A percentile compares a stretch with the other conserved stretches of the same genome.
Evolutionary conservation across 2,888 invertebrate species (phyloP).

Genomic region (Linyphia triangularis): DNA sequence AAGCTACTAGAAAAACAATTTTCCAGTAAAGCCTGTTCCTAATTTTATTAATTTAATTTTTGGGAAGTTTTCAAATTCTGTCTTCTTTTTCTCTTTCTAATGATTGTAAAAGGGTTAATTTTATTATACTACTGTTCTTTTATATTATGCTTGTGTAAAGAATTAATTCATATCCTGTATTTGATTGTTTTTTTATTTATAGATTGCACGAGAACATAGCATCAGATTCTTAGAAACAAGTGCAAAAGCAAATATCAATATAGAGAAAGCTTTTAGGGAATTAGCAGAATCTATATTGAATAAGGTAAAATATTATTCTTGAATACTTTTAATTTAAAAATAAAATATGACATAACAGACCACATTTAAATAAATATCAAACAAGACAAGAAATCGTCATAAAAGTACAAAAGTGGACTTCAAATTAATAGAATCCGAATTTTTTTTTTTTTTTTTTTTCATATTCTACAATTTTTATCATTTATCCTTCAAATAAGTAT

Average conservation of each 20-base stretch:
- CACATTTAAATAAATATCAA: background rate
- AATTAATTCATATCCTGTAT: background rate
- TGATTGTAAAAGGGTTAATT: too few relatives aligned
- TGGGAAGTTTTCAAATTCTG: too few relatives aligned
- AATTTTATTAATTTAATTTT: too few relatives aligned
- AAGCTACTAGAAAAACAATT: too few relatives aligned
- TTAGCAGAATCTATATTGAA: constrained; percentile 96
- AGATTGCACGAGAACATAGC: constrained; percentile 97
- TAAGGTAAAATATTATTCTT: constrained; percentile 82
- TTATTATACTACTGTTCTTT: too few relatives aligned
- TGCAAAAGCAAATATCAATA: constrained; percentile 97
- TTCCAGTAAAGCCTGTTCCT: too few relatives aligned
- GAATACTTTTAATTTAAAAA: background rate
- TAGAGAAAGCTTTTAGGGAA: constrained; percentile 96
- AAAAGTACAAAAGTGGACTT: too few relatives aligned
- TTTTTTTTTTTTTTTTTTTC: too few relatives aligned
- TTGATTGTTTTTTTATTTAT: constrained; percentile 77
- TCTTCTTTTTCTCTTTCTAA: too few relatives aligned
- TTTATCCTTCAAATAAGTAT: too few relatives aligned
- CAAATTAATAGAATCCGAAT: too few relatives aligned
- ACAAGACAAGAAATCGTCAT: background rate
- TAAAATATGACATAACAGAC: background rate
- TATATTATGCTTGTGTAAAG: background rate
- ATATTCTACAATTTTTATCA: too few relatives aligned
- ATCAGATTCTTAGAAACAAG: constrained; percentile 99